Conservation (phyloP, 2,888 invertebrate genomes). For the Leistus spinibarbis region DNA sequence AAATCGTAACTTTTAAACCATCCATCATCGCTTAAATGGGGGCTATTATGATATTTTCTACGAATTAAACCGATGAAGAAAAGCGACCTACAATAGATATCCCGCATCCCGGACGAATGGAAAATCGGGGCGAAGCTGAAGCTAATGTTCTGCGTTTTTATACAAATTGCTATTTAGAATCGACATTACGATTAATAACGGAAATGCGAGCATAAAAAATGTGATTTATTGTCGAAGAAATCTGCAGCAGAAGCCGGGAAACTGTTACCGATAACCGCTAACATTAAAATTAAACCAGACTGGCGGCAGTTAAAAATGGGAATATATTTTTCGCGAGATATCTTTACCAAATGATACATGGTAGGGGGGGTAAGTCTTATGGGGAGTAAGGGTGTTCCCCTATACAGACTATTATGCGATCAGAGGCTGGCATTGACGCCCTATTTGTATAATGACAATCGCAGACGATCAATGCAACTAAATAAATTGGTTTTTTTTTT, state of each 20-base stretch:
- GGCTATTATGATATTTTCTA: constrained; percentile 38
- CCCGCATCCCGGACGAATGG: constrained; percentile 1
- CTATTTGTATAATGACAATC: constrained; percentile 38
- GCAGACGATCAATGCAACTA: constrained; percentile 24
- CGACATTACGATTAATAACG: constrained; percentile 56
- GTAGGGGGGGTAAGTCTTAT: background rate
- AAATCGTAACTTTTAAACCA: constrained; percentile 25
- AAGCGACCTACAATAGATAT: constrained; percentile 32
- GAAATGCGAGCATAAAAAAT: constrained; percentile 56
- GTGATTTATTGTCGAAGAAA: constrained; percentile 55
- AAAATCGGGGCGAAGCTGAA: constrained; percentile 1
- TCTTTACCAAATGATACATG: constrained; percentile 21
- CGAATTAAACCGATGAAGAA: constrained; percentile 26
- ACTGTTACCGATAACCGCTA: constrained; percentile 52
- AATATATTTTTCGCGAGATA: constrained; percentile 8
- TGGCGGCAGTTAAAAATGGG: constrained; percentile 20
- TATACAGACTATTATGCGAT: constrained; percentile 25
- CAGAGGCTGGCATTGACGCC: constrained; percentile 35
- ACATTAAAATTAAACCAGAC: constrained; percentile 54
- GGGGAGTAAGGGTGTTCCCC: constrained; percentile 19
- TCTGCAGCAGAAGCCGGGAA: constrained; percentile 48
- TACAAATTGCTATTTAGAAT: constrained; percentile 51
- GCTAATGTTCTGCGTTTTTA: constrained; percentile 47
- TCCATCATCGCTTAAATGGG: constrained; percentile 37
- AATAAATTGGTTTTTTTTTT: constrained; percentile 30